phyloP scores from a whole-genome alignment of 2,888 invertebrate species.

The Conus canariensis region DNA sequence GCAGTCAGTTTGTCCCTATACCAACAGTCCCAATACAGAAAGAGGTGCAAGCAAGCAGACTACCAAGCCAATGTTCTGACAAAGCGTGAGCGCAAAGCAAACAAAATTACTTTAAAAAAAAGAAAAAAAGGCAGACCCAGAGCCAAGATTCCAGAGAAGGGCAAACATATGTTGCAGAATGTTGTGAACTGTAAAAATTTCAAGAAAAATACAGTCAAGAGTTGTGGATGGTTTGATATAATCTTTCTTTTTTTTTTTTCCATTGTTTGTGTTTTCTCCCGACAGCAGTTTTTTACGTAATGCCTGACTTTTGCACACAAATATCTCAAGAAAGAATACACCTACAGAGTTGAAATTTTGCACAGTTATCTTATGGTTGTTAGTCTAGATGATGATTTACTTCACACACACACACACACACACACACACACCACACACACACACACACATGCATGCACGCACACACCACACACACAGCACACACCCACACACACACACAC shows the following conservation, averaged over 20 bases:
- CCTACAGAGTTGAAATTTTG: background rate
- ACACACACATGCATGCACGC: too few species aligned
- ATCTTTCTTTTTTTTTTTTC: background rate
- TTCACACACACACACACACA: background rate
- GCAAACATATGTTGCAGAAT: background rate
- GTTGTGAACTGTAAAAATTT: background rate
- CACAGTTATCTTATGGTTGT: background rate
- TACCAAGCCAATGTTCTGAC: background rate
- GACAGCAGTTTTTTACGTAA: background rate
- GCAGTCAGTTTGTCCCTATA: background rate
- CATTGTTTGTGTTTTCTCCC: background rate
- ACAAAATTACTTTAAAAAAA: background rate
- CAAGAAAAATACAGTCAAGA: background rate
- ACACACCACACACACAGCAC: too few species aligned
- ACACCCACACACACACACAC: too few species aligned
- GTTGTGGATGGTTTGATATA: too few species aligned
- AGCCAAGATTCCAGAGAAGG: background rate
- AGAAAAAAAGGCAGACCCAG: background rate
- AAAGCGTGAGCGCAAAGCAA: background rate
- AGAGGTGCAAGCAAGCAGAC: background rate
- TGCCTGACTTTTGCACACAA: background rate
- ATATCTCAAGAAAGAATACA: background rate
- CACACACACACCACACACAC: too few species aligned
- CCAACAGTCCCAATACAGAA: background rate
- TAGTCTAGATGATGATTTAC: background rate